A percentile compares a stretch with the other conserved stretches of the same genome.
Evolutionary conservation across 1,140 invertebrate species (phyloP).

Genomic region (Ridgeia piscesae): DNA sequence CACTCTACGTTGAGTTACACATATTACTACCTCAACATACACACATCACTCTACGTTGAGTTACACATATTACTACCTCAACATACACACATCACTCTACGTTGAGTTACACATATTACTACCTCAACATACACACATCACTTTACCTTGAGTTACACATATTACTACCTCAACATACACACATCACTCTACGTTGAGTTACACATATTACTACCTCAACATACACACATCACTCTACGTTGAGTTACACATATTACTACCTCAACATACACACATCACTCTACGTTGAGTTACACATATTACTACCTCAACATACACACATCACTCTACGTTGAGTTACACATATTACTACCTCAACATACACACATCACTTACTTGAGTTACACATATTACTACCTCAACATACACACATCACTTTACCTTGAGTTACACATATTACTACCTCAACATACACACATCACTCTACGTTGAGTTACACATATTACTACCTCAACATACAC

Average conservation of each 20-base stretch:
- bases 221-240: not conserved
- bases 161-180: too few relatives aligned
- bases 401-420: not conserved
- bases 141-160: not conserved
- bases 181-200: not conserved
- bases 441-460: too few relatives aligned
- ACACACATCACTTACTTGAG: too few relatives aligned
- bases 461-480: not conserved
- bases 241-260: not conserved
- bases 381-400: too few relatives aligned
- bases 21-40: not conserved
- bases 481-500: too few relatives aligned
- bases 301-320: too few relatives aligned
- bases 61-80: not conserved
- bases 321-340: not conserved
- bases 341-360: not conserved
- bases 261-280: too few relatives aligned
- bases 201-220: not conserved
- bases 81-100: not conserved
- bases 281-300: not conserved
- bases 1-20: not conserved
- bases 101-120: not conserved
- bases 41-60: not conserved
- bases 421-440: not conserved
- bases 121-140: too few relatives aligned